Percentiles rank a stretch among this genome's conserved stretches.
These are phyloP conservation scores for Episyrphus balteatus DNA, from an alignment of 1,140 invertebrate genomes.

Conservation along the genomic window DNA sequence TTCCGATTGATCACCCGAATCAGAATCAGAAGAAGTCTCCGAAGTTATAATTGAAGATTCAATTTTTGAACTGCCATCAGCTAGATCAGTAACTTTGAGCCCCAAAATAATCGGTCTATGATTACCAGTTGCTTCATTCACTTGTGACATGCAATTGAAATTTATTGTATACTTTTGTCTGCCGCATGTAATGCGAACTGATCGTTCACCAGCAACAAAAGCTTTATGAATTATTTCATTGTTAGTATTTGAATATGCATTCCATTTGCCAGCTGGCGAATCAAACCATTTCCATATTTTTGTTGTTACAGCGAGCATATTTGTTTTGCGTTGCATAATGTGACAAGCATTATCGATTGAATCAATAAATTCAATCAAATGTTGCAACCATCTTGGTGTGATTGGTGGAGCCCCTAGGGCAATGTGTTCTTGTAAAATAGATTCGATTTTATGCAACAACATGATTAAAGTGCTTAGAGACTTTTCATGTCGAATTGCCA, in stretches of 20 bases:
- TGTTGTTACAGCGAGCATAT: constrained; percentile 56
- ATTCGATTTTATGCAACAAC: constrained; percentile 22
- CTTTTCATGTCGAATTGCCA: constrained; percentile 22
- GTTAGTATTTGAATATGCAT: constrained; percentile 58
- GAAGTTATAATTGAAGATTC: not conserved
- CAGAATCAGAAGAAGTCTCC: not conserved
- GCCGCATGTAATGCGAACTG: constrained; percentile 60
- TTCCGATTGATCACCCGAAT: not conserved
- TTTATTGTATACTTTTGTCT: constrained; percentile 68
- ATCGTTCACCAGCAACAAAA: constrained; percentile 64
- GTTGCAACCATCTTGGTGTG: constrained; percentile 71
- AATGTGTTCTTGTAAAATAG: constrained; percentile 17
- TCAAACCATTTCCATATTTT: constrained; percentile 82
- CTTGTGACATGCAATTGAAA: constrained; percentile 74
- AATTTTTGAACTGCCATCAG: not conserved
- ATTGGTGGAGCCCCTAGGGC: constrained; percentile 44
- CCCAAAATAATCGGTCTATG: constrained; percentile 71
- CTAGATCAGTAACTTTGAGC: constrained; percentile 34
- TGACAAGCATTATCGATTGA: constrained; percentile 69
- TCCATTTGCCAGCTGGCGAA: constrained; percentile 70
- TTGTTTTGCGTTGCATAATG: constrained; percentile 55
- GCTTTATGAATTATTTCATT: constrained; percentile 77
- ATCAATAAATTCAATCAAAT: constrained; percentile 66
- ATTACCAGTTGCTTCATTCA: constrained; percentile 72
- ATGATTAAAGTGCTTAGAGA: constrained; percentile 23